Evolutionary conservation across 2,797 vertebrate species (phyloP).

Genomic region (Alectoris magna): DNA sequence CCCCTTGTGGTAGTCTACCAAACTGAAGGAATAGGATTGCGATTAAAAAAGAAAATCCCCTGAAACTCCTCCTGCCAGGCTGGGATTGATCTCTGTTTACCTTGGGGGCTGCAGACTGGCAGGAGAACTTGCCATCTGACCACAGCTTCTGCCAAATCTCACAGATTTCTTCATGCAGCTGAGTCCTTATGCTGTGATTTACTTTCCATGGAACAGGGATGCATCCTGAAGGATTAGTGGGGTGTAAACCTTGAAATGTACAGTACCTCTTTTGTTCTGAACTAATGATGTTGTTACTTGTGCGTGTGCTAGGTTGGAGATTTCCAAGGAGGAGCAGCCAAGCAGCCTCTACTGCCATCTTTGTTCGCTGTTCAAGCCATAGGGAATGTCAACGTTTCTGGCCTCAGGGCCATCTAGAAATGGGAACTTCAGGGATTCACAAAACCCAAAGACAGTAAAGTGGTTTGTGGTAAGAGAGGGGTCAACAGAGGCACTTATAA

Average conservation of each 20-base stretch:
- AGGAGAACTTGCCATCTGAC: slow-evolving; percentile 25
- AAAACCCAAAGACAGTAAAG: neutral
- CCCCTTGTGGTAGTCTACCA: neutral
- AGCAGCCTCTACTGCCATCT: neutral
- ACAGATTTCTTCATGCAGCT: neutral
- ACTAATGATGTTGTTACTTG: neutral
- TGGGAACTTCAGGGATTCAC: neutral
- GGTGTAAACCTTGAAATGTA: neutral
- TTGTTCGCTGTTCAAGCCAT: neutral
- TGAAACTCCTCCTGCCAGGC: slow-evolving; percentile 22
- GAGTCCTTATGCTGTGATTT: slow-evolving; percentile 32
- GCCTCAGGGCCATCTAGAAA: neutral
- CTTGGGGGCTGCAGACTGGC: slow-evolving; percentile 17
- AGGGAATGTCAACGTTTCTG: fast-evolving
- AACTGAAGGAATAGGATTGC: neutral
- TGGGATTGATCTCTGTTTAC: slow-evolving; percentile 45
- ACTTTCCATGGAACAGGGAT: neutral
- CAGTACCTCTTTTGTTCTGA: slow-evolving; percentile 27
- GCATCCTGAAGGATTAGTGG: slow-evolving; percentile 21
- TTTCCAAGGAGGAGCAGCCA: neutral
- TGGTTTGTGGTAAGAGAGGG: neutral
- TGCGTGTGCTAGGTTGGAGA: neutral
- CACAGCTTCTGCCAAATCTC: neutral
- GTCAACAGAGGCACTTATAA: neutral
- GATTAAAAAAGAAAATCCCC: neutral